phyloP scores from a whole-genome alignment of 2,113 vertebrate genomes.

The Mastomys coucha region DNA sequence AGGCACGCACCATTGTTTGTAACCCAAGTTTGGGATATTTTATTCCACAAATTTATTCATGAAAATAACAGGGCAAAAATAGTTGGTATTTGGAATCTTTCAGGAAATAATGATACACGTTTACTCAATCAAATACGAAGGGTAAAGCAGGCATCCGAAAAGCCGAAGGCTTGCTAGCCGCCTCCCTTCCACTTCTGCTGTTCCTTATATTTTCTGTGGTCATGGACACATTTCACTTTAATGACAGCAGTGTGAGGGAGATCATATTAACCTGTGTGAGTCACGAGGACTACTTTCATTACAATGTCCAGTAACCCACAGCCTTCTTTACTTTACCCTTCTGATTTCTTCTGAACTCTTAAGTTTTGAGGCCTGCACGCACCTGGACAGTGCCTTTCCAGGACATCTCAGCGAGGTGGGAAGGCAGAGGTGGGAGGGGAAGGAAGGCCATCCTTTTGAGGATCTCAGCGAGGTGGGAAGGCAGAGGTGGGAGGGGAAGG shows the following conservation, averaged over 20 bases:
- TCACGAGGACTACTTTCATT: slow-evolving; percentile 8
- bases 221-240: background rate
- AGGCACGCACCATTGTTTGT: background rate
- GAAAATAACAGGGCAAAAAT: background rate
- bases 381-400: background rate
- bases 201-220: background rate
- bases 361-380: background rate
- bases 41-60: background rate
- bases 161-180: too few relatives aligned
- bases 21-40: background rate
- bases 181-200: background rate
- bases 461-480: background rate
- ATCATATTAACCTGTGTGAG: background rate
- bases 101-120: background rate
- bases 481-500: too few relatives aligned
- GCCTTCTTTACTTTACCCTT: slow-evolving; percentile 6
- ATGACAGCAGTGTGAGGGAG: background rate
- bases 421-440: background rate
- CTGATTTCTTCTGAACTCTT: background rate
- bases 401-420: background rate
- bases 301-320: background rate
- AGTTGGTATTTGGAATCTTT: background rate
- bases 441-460: background rate
- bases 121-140: background rate
- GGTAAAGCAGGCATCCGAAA: background rate